Conservation (phyloP, 92 coral and sea anemone genomes). For the Epizoanthus illoricatus region DNA sequence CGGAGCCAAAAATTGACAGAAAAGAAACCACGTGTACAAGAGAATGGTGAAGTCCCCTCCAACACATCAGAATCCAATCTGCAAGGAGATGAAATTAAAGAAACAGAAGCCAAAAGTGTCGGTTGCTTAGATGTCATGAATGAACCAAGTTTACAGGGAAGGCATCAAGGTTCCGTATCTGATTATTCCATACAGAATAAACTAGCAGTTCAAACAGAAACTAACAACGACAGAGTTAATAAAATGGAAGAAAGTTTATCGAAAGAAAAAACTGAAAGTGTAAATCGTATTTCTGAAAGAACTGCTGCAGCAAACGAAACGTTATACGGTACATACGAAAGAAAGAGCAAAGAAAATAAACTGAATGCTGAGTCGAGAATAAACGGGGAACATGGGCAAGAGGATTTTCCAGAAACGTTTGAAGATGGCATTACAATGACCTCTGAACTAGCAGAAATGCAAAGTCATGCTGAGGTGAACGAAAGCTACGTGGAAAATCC, state of each 20-base stretch:
- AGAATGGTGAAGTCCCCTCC: background rate
- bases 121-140: background rate
- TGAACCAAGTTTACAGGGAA: background rate
- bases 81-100: background rate
- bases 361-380: background rate
- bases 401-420: background rate
- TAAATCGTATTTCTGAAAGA: background rate
- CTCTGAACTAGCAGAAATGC: constrained; percentile 2
- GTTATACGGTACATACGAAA: background rate
- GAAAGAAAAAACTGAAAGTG: constrained; percentile 6
- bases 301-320: background rate
- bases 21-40: background rate
- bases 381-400: background rate
- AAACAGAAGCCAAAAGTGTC: background rate
- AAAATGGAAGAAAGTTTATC: background rate
- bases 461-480: background rate
- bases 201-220: background rate
- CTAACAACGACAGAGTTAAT: background rate
- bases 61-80: background rate
- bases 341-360: background rate
- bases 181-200: background rate
- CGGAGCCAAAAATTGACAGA: background rate
- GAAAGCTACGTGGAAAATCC: constrained; percentile 25
- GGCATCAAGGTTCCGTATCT: background rate
- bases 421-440: constrained; percentile 2